These are phyloP conservation scores for Leptinotarsa haldemani DNA, from an alignment of 2,888 invertebrate species.

Conservation along the genomic window DNA sequence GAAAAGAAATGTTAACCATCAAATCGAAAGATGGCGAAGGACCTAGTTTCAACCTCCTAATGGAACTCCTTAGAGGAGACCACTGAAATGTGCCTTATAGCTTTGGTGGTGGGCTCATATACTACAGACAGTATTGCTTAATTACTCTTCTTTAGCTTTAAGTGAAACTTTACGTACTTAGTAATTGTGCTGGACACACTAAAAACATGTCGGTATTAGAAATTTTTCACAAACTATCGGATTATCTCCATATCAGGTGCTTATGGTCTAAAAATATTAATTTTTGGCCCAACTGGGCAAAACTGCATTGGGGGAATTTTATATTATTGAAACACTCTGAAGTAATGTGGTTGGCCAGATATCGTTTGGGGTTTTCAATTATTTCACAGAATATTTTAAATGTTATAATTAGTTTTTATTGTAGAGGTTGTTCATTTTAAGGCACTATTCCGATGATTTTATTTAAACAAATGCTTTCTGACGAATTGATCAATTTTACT, in stretches of 20 bases:
- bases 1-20: slow-evolving; percentile 91
- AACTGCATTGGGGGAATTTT: not conserved
- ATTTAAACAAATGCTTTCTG: too few species aligned
- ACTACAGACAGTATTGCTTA: slow-evolving; percentile 64
- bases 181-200: slow-evolving; percentile 49
- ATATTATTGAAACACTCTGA: too few species aligned
- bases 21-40: slow-evolving; percentile 91
- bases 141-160: slow-evolving; percentile 60
- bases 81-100: slow-evolving; percentile 71
- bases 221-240: slow-evolving; percentile 35
- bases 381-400: too few species aligned
- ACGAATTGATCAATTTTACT: too few species aligned
- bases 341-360: too few species aligned
- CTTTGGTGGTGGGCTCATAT: slow-evolving; percentile 63
- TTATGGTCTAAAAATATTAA: not conserved
- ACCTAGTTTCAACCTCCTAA: slow-evolving; percentile 91
- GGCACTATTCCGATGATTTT: too few species aligned
- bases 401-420: too few species aligned
- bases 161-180: slow-evolving; percentile 64
- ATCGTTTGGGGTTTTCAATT: too few species aligned
- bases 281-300: not conserved
- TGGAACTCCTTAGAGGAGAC: slow-evolving; percentile 95
- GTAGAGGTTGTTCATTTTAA: too few species aligned
- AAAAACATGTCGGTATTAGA: slow-evolving; percentile 40
- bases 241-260: slow-evolving; percentile 1